Percentiles rank a stretch among this genome's conserved stretches.
These are phyloP conservation scores for Portevinia maculata DNA, from an alignment of 2,888 invertebrate genomes.

Conservation along the genomic window DNA sequence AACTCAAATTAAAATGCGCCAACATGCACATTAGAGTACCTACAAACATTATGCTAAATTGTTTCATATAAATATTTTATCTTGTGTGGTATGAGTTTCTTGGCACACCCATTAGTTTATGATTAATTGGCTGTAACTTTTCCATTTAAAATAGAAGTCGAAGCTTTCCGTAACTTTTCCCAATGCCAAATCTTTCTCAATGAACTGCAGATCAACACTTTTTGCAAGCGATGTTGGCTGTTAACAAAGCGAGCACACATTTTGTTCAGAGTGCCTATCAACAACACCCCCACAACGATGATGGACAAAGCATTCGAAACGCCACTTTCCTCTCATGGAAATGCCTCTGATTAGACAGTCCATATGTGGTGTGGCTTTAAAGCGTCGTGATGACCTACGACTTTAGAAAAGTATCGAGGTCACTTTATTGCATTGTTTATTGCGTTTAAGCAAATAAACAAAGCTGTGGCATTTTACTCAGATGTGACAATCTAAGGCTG, in stretches of 20 bases:
- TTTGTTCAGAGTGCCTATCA: conserved; percentile 8
- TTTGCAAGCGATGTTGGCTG: not conserved
- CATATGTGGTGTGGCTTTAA: conserved; percentile 14
- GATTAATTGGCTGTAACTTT: too few relatives aligned
- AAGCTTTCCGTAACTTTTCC: too few relatives aligned
- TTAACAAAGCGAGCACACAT: conserved; percentile 9
- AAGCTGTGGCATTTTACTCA: not conserved
- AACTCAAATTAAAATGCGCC: too few relatives aligned
- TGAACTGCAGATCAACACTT: not conserved
- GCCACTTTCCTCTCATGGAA: not conserved
- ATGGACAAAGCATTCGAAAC: not conserved
- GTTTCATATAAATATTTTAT: too few relatives aligned
- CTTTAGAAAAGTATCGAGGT: conserved; percentile 2
- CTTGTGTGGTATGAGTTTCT: too few relatives aligned
- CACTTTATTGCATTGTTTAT: conserved; percentile 20
- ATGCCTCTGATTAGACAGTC: not conserved
- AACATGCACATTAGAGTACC: too few relatives aligned
- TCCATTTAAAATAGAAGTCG: too few relatives aligned
- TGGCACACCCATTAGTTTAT: too few relatives aligned
- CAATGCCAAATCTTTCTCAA: not conserved
- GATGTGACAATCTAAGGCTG: not conserved
- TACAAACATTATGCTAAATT: too few relatives aligned
- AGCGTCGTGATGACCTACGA: conserved; percentile 34
- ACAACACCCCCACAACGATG: not conserved
- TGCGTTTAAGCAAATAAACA: conserved; percentile 34